Conservation (phyloP, 2,888 invertebrate species). For the Caenorhabditis sp. region DNA sequence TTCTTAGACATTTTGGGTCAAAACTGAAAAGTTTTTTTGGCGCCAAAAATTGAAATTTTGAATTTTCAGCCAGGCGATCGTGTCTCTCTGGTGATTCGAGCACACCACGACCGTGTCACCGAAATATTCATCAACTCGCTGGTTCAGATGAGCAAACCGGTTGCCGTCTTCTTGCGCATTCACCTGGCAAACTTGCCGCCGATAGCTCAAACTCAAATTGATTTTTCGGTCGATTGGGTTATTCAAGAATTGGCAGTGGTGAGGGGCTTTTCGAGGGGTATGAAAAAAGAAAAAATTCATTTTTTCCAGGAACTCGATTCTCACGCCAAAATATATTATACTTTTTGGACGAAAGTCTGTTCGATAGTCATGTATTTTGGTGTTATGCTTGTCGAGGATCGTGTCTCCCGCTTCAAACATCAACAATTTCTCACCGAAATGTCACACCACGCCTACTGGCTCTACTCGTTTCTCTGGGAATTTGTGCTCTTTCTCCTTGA, state of each 20-base stretch:
- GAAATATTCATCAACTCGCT: neutral
- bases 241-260: neutral
- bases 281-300: neutral
- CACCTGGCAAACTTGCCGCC: neutral
- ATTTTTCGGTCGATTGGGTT: neutral
- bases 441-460: neutral
- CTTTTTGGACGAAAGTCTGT: neutral
- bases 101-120: neutral
- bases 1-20: too few relatives aligned
- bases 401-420: neutral
- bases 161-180: neutral
- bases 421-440: neutral
- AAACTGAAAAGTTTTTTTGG: too few relatives aligned
- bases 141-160: neutral
- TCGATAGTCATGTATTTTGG: neutral
- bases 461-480: neutral
- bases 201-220: neutral
- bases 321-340: neutral
- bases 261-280: neutral
- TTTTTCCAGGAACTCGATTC: neutral
- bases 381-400: neutral
- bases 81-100: neutral
- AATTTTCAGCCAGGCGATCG: neutral
- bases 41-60: too few relatives aligned
- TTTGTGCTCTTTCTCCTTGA: neutral